Percentiles rank a stretch among this genome's conserved stretches.
These are phyloP conservation scores for Siniperca obscura DNA, from an alignment of 2,797 vertebrate genomes.

Conservation along the genomic window DNA sequence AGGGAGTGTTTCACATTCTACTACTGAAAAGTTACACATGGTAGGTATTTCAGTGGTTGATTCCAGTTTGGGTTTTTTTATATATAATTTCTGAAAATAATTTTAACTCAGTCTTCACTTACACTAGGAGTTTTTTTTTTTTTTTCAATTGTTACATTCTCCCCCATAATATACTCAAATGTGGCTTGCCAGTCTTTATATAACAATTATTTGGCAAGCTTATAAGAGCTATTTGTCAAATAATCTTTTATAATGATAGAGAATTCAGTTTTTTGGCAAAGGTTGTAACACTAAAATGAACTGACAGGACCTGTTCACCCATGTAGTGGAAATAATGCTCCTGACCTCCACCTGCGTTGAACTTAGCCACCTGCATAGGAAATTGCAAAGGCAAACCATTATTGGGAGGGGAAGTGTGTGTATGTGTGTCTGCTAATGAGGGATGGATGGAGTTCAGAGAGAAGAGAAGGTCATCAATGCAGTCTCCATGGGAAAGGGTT, in stretches of 20 bases:
- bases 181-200: background rate
- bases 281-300: slow-evolving; percentile 17
- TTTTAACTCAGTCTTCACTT: background rate
- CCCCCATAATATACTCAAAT: background rate
- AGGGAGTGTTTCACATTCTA: background rate
- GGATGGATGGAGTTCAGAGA: slow-evolving; percentile 35
- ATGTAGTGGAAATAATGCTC: slow-evolving; percentile 3
- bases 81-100: background rate
- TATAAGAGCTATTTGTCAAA: background rate
- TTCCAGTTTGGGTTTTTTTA: background rate
- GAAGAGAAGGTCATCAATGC: slow-evolving; percentile 17
- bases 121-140: background rate
- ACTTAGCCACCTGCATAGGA: slow-evolving; percentile 56
- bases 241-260: slow-evolving; percentile 1
- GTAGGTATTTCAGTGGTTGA: background rate
- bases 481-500: slow-evolving; percentile 60
- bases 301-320: slow-evolving; percentile 3
- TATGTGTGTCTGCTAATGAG: slow-evolving; percentile 35
- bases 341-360: slow-evolving; percentile 47
- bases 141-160: background rate
- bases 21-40: background rate
- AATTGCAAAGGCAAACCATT: slow-evolving; percentile 44
- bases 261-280: slow-evolving; percentile 8
- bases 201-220: slow-evolving; percentile 18
- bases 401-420: slow-evolving; percentile 6